These are phyloP conservation scores for Denticeps clupeoides DNA, from an alignment of 2,797 vertebrate genomes.

Conservation along the genomic window DNA sequence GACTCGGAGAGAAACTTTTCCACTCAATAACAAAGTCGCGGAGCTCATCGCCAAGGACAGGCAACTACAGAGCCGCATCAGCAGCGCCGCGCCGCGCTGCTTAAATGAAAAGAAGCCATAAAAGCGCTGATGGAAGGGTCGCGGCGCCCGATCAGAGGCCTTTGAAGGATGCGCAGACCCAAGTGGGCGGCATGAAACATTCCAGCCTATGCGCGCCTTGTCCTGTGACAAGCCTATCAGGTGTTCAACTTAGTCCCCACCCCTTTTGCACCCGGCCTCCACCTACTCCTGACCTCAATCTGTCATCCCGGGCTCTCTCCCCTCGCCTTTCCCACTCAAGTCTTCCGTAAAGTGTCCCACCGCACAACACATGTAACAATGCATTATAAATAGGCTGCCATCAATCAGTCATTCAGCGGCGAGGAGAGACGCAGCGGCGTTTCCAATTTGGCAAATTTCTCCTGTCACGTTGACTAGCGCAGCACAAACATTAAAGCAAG, in stretches of 20 bases:
- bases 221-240: conserved; percentile 66
- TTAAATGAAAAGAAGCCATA: too few species aligned
- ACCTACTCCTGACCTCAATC: conserved; percentile 63
- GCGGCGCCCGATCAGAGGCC: conserved; percentile 32
- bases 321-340: conserved; percentile 42
- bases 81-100: too few species aligned
- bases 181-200: conserved; percentile 23
- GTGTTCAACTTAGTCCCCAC: conserved; percentile 39
- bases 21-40: too few species aligned
- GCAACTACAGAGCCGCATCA: too few species aligned
- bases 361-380: conserved; percentile 66
- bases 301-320: conserved; percentile 59
- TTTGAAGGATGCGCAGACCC: conserved; percentile 18
- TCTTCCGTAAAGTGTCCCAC: conserved; percentile 64
- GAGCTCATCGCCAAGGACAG: too few species aligned
- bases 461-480: conserved; percentile 27
- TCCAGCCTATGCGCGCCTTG: conserved; percentile 56
- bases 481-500: conserved; percentile 22
- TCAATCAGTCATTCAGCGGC: conserved; percentile 58
- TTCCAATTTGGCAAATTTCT: conserved; percentile 44
- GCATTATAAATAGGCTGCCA: conserved; percentile 64
- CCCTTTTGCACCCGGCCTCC: conserved; percentile 14
- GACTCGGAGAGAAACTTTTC: too few species aligned
- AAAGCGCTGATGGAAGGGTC: conserved; percentile 22
- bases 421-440: conserved; percentile 45